Evolutionary conservation across 2,113 vertebrate species (phyloP), one percentile per base, ranked within the genome.

Genomic region (Shinisaurus crocodilurus): DNA sequence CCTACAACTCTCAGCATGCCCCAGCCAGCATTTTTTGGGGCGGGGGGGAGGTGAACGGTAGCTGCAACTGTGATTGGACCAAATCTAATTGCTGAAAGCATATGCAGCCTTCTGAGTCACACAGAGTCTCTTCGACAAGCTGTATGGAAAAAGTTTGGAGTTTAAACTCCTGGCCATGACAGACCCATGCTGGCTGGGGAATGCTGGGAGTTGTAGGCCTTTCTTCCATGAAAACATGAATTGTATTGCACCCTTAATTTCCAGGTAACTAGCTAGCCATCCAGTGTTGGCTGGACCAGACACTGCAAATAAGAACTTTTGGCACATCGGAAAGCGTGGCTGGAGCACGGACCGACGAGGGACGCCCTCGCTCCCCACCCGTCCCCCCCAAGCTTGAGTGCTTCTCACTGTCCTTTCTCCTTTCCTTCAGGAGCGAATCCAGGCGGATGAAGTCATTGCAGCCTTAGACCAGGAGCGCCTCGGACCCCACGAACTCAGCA

Each of bases 371-470:
- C 0, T 1, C 43, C 84, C 85, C 48, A 84, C 86, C 85, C 57
- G 82, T 5, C 74, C 88, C 10, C 2, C 12, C 27, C 25, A 16
- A 6, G 2, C 45, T 54, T 20, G 9, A 16, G 10, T 57, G 2
- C 57, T 76, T 25, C 15, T 69, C 1, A 20, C 5, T 27, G 13
- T 13, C 8, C 6, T 27, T 69, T 34, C 9, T 6, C 1, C 43
- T 86, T 91, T 79, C 69, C 86, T 90, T 2, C 95, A 99, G 99
- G 99, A 99, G 92, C 97, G 99, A 80, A 98, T 99, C 90, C 98
- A 99, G 95, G 99, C 99, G 0, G 99, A 99, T 65, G 98, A 99
- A 95, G 98, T 99, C 93, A 97, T 99, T 0, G 97, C 98, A 0
- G 96, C 97, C 16, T 92, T 99, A 90, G 98, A 99, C 93, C 98